Conservation (phyloP, 2,113 vertebrate species). For the Plecturocebus donacophilus region DNA sequence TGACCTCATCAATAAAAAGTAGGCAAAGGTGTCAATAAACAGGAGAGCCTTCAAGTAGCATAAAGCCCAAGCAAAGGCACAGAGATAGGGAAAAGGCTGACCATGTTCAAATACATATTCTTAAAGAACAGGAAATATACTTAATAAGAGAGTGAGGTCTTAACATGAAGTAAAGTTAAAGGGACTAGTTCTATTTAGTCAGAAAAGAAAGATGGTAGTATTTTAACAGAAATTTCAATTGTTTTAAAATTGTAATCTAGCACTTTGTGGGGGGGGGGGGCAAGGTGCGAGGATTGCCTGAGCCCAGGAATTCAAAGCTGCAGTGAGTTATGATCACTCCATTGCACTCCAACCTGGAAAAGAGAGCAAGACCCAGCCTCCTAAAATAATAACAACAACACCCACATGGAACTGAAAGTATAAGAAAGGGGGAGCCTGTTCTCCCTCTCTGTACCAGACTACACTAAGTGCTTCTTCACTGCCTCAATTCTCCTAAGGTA, state of each 20-base stretch:
- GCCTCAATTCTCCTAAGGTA: neutral
- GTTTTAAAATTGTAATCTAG: neutral
- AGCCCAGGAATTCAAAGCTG: too few species aligned
- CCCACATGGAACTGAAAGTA: neutral
- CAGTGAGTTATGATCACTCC: too few species aligned
- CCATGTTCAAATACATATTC: neutral
- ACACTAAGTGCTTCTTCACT: neutral
- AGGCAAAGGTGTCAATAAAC: neutral
- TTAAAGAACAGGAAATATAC: neutral
- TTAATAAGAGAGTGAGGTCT: neutral
- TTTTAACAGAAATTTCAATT: neutral
- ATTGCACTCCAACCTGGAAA: too few species aligned
- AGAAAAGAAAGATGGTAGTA: neutral
- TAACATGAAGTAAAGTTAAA: neutral
- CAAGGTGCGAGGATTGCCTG: too few species aligned
- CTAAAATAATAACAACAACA: too few species aligned
- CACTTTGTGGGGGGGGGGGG: too few species aligned
- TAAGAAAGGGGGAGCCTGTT: neutral
- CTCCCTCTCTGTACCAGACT: neutral
- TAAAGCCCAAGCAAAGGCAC: neutral
- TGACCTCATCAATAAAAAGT: neutral
- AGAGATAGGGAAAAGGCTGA: neutral
- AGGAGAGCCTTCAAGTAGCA: neutral
- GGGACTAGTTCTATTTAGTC: neutral
- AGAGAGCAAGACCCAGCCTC: too few species aligned